Evolutionary conservation across 2,888 invertebrate genomes (phyloP).

Genomic region (Cerceris ruficornis): DNA sequence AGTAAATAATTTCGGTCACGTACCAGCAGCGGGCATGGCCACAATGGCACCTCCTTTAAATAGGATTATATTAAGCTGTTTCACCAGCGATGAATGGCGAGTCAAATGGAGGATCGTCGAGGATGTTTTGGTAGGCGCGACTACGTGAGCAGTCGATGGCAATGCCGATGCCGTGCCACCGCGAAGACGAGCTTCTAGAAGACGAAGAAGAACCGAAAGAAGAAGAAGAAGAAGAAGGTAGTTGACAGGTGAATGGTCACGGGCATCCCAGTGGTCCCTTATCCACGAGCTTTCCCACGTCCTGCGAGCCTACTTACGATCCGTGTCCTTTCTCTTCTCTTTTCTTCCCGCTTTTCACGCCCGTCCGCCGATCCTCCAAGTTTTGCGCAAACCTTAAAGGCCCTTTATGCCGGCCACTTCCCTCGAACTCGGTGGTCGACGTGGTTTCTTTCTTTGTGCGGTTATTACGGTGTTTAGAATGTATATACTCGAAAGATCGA

Average conservation of each 20-base stretch:
- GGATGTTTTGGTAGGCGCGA: constrained; percentile 80
- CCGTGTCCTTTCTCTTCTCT: constrained; percentile 39
- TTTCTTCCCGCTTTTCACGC: constrained; percentile 41
- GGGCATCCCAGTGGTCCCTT: constrained; percentile 59
- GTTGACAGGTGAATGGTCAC: constrained; percentile 80
- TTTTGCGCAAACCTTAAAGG: constrained; percentile 33
- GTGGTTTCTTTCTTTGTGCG: not conserved
- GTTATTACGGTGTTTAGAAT: not conserved
- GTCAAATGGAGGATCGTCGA: constrained; percentile 79
- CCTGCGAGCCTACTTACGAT: constrained; percentile 54
- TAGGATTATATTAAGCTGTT: constrained; percentile 82
- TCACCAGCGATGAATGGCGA: constrained; percentile 77
- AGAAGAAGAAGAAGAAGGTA: constrained; percentile 64
- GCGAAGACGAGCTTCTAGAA: constrained; percentile 48
- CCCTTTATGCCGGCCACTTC: constrained; percentile 18
- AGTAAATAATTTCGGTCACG: constrained; percentile 82
- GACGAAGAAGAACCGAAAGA: constrained; percentile 42
- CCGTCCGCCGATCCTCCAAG: constrained; percentile 4
- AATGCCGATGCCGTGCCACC: constrained; percentile 59
- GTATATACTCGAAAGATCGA: too few species aligned
- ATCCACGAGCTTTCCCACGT: constrained; percentile 68
- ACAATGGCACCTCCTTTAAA: constrained; percentile 76
- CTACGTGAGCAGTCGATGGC: constrained; percentile 67
- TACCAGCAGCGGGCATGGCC: constrained; percentile 64
- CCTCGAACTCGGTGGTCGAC: not conserved